phyloP scores from a whole-genome alignment of 2,797 vertebrate genomes.

The Columba guinea region DNA sequence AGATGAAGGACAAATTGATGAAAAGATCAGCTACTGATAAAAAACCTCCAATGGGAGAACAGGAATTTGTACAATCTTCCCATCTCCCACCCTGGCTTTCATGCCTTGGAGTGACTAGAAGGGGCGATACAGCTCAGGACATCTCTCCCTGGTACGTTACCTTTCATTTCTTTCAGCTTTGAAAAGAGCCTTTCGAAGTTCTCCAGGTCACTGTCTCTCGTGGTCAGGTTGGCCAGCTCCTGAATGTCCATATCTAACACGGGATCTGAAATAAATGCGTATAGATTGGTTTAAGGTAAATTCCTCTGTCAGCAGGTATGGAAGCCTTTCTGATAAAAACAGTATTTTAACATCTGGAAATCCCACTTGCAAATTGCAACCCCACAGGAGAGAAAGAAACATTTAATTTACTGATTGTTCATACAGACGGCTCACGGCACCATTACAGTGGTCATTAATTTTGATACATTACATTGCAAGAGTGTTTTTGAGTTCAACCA shows the following conservation, averaged over 20 bases:
- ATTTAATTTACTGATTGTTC: neutral
- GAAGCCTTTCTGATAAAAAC: neutral
- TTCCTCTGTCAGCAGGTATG: neutral
- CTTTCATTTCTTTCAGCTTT: slow-evolving; percentile 99
- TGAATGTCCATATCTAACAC: slow-evolving; percentile 93
- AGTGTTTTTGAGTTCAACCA: neutral
- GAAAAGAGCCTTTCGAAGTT: slow-evolving; percentile 96
- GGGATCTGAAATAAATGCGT: slow-evolving; percentile 81
- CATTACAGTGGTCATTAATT: neutral
- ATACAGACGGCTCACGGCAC: neutral
- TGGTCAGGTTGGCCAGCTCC: slow-evolving; percentile 94
- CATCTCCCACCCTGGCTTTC: neutral
- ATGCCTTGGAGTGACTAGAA: fast-evolving
- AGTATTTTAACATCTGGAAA: neutral
- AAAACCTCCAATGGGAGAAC: neutral
- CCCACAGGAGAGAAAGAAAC: neutral
- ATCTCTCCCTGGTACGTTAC: slow-evolving; percentile 53
- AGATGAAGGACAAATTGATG: neutral
- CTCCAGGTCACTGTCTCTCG: slow-evolving; percentile 91
- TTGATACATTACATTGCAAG: neutral
- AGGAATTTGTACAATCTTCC: neutral
- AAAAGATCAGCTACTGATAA: neutral
- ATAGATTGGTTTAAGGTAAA: neutral
- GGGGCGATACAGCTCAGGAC: neutral
- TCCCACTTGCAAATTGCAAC: neutral